Base-by-base conservation (phyloP, 1,140 invertebrate genomes). In the Nixonia krombeini region DNA sequence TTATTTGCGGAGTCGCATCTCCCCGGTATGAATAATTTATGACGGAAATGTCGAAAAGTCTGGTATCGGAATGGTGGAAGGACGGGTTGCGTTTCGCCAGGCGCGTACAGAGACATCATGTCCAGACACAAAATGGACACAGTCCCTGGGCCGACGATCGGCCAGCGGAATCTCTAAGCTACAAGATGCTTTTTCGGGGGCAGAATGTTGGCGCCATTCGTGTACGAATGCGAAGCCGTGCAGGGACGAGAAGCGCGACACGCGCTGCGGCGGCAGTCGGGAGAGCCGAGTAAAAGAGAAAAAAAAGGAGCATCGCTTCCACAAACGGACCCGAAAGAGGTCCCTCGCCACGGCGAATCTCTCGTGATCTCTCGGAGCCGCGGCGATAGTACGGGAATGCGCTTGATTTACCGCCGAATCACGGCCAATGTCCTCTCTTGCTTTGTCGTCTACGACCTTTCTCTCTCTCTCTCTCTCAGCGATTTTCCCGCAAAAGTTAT, bases 151-250 rank as follows among this genome's bases (percentile, higher is more conserved):
- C 25, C 42, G 46, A 52, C 47, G 37, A 66, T 64, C 42, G 18
- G 41, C 15, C 46, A 41, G 53, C 64, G 71, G 72, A 75, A 70
- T 74, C 69, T 73, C 72, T 59, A 61, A 70, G 57, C 50, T 74
- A 77, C 73, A 70, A 73, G 70, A 74, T 73, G 70, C 73, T 74
- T 66, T 68, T 73, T 74, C 73, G 62, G 70, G 65, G 49, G 75
- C 71, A 76, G 75, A 81, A 77, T 78, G 74, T 79, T 79, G 73
- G 76, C 79, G 76, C 76, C 75, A 63, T 70, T 56, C 51, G 64
- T 57, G 17, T 51, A 70, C 56, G 50, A 57, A 58, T 25, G 50
- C 55, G 45, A 56, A n/a, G n/a, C 41, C 55, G 61, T 56, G 41
- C 53, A 59, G 46, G 65, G 49, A 57, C 64, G 58, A 46, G 31